Evolutionary conservation across 1,140 invertebrate genomes (phyloP).

Genomic region (Coelopa frigida): DNA sequence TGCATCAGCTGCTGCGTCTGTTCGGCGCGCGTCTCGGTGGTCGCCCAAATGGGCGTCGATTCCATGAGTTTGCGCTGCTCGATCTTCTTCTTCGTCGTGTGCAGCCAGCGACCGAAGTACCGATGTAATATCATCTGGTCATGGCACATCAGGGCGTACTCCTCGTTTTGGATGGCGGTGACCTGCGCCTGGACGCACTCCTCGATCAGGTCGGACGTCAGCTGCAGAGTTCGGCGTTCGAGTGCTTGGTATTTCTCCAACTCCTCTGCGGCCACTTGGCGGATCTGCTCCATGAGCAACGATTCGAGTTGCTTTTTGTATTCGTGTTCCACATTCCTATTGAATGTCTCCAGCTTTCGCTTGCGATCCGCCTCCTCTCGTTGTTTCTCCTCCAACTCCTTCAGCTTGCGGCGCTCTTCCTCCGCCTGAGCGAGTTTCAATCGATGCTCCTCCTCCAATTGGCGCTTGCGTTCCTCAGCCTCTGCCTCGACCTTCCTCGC

Average conservation of each 20-base stretch:
- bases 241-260: neutral
- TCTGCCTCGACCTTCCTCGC: neutral
- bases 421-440: slow-evolving; percentile 2
- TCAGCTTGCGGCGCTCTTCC: slow-evolving; percentile 1
- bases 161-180: slow-evolving; percentile 6
- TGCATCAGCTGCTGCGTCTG: slow-evolving; percentile 20
- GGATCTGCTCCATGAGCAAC: slow-evolving; percentile 7
- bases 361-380: neutral
- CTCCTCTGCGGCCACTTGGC: too few species aligned
- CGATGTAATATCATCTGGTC: slow-evolving; percentile 14
- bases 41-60: slow-evolving; percentile 15
- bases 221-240: slow-evolving; percentile 28
- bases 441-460: neutral
- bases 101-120: slow-evolving; percentile 15
- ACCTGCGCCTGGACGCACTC: slow-evolving; percentile 12
- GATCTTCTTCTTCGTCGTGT: slow-evolving; percentile 4
- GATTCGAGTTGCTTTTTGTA: slow-evolving; percentile 9
- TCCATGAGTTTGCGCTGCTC: slow-evolving; percentile 16
- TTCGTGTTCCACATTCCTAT: slow-evolving; percentile 1
- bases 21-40: slow-evolving; percentile 11
- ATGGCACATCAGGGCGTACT: slow-evolving; percentile 19
- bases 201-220: slow-evolving; percentile 25
- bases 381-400: slow-evolving; percentile 7
- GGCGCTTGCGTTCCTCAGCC: neutral
- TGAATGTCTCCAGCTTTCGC: neutral